These are phyloP conservation scores for Luperina testacea DNA, from an alignment of 2,888 invertebrate genomes.

Conservation along the genomic window DNA sequence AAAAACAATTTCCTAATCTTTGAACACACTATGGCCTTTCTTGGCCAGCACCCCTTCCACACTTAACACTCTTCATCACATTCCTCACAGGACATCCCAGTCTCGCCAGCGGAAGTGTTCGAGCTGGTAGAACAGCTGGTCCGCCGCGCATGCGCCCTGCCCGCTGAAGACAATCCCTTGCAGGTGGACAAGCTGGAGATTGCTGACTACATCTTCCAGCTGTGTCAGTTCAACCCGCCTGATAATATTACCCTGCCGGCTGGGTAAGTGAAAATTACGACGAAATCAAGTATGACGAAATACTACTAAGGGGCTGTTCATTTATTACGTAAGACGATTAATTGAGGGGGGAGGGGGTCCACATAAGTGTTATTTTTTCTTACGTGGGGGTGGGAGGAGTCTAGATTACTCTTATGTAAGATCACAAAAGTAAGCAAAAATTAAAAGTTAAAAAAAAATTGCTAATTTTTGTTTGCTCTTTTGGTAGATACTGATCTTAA, in stretches of 20 bases:
- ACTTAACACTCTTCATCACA: not conserved
- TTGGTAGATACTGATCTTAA: too few relatives aligned
- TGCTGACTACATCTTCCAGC: conserved; percentile 96
- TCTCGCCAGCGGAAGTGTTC: conserved; percentile 95
- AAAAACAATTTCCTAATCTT: not conserved
- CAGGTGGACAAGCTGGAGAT: conserved; percentile 95
- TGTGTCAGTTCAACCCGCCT: conserved; percentile 97
- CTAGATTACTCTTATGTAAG: too few relatives aligned
- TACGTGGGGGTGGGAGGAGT: too few relatives aligned
- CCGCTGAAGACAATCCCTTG: conserved; percentile 93
- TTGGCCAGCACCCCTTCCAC: too few relatives aligned
- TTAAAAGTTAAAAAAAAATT: too few relatives aligned
- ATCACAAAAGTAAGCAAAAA: too few relatives aligned
- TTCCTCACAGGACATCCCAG: conserved; percentile 92
- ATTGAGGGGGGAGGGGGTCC: too few relatives aligned
- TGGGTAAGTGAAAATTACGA: conserved; percentile 89
- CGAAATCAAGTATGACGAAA: too few relatives aligned
- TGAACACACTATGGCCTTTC: not conserved
- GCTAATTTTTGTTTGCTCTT: too few relatives aligned
- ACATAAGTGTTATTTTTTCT: too few relatives aligned
- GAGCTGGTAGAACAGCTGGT: conserved; percentile 96
- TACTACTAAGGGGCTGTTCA: too few relatives aligned
- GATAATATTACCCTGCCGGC: conserved; percentile 97
- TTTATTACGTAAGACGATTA: too few relatives aligned
- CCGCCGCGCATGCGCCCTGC: conserved; percentile 94